Percentiles rank a stretch among this genome's conserved stretches.
These are phyloP conservation scores for Mionectes macconnelli DNA, from an alignment of 2,113 vertebrate genomes.

Conservation along the genomic window DNA sequence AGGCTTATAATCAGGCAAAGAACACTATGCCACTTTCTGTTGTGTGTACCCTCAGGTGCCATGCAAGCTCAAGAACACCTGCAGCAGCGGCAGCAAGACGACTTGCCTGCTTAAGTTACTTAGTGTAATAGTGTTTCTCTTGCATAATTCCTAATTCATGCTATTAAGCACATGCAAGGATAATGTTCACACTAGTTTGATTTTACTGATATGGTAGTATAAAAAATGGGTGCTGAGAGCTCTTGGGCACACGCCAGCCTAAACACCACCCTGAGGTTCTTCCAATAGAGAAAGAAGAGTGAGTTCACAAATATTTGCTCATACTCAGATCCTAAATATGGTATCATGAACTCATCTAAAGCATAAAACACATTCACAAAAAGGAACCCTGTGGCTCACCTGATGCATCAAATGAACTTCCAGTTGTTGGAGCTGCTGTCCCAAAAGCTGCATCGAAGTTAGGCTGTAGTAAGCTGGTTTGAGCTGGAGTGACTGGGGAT, in stretches of 20 bases:
- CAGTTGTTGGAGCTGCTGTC: conserved; percentile 74
- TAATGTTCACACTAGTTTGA: not conserved
- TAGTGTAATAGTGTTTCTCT: not conserved
- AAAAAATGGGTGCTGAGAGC: not conserved
- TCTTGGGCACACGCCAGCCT: not conserved
- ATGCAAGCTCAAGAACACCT: conserved; percentile 68
- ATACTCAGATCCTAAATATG: not conserved
- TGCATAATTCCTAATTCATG: conserved; percentile 17
- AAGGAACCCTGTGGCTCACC: conserved; percentile 74
- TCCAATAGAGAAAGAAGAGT: not conserved
- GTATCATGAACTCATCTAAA: not conserved
- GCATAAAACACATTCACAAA: not conserved
- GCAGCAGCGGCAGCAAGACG: conserved; percentile 65
- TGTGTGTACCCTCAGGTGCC: conserved; percentile 58
- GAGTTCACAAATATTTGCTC: not conserved
- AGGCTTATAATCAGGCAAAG: conserved; percentile 75
- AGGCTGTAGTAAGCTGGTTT: conserved; percentile 84
- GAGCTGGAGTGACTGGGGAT: conserved; percentile 80
- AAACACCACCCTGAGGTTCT: not conserved
- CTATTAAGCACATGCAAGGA: conserved; percentile 67
- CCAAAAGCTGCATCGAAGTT: conserved; percentile 83
- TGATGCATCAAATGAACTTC: conserved; percentile 88
- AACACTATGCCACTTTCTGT: conserved; percentile 45
- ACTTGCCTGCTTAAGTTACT: not conserved
- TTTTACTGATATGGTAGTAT: conserved; percentile 26